A percentile compares a stretch with the other conserved stretches of the same genome.
Evolutionary conservation across 2,797 vertebrate species (phyloP).

Genomic region (Bradypus variegatus): DNA sequence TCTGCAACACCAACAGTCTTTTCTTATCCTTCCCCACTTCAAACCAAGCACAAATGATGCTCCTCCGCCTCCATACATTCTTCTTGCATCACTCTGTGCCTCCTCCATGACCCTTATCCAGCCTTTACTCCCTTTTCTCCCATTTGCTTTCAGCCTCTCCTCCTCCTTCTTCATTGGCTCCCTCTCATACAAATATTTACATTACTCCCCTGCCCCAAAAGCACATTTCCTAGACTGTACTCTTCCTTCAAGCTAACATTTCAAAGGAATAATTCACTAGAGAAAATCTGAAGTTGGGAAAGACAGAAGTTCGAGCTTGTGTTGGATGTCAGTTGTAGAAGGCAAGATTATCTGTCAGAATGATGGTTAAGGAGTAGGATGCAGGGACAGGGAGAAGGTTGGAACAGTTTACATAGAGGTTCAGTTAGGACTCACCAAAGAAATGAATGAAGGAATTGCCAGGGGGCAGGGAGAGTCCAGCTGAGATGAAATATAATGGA

Average conservation of each 20-base stretch:
- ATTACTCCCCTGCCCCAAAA: background rate
- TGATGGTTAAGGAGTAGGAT: background rate
- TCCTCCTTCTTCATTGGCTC: background rate
- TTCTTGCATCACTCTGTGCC: background rate
- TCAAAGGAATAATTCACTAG: constrained; percentile 9
- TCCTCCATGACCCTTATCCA: background rate
- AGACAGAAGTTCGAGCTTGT: background rate
- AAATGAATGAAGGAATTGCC: background rate
- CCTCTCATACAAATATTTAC: background rate
- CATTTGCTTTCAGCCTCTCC: background rate
- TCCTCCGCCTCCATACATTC: background rate
- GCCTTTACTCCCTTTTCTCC: background rate
- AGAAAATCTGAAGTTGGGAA: background rate
- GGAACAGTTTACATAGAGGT: background rate
- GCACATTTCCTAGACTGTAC: background rate
- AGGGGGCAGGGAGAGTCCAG: background rate
- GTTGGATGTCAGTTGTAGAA: constrained; percentile 2
- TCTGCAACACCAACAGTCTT: background rate
- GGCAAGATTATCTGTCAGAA: background rate
- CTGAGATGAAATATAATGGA: background rate
- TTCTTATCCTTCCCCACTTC: background rate
- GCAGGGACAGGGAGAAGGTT: background rate
- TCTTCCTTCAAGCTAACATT: background rate
- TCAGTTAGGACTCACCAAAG: background rate
- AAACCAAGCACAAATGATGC: background rate